Evolutionary conservation across 2,113 vertebrate genomes (phyloP).

Genomic region (Actenoides lindsayi): DNA sequence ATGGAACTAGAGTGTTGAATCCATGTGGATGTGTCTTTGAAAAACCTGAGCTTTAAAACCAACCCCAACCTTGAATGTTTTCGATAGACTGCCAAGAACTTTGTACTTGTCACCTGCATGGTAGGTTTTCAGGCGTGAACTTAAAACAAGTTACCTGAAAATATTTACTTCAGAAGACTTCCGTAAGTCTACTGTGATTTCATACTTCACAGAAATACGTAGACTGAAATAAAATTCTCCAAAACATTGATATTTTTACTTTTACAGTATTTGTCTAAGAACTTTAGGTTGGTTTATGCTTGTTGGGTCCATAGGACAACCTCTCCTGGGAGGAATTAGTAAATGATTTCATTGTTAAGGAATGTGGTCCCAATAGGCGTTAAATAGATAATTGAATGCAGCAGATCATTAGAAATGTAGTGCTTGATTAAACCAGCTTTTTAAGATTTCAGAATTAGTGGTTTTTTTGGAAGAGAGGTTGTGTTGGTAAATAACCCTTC

Average conservation of each 20-base stretch:
- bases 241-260: not conserved
- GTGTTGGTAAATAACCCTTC: not conserved
- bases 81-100: not conserved
- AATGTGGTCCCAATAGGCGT: constrained; percentile 50
- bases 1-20: not conserved
- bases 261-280: not conserved
- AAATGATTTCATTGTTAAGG: constrained; percentile 56
- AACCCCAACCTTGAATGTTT: not conserved
- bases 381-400: not conserved
- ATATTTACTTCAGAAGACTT: constrained; percentile 31
- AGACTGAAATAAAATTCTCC: not conserved
- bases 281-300: not conserved
- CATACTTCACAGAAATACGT: not conserved
- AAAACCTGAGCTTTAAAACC: not conserved
- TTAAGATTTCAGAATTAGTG: not conserved
- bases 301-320: constrained; percentile 8
- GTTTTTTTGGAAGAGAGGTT: not conserved
- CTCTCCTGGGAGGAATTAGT: not conserved
- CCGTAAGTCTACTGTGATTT: not conserved
- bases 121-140: constrained; percentile 3
- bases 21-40: not conserved
- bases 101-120: not conserved
- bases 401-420: not conserved
- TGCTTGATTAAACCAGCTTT: not conserved
- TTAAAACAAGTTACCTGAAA: not conserved